These are phyloP conservation scores for Leptobrachium ailaonicum DNA, from an alignment of 2,113 vertebrate species.

Conservation along the genomic window DNA sequence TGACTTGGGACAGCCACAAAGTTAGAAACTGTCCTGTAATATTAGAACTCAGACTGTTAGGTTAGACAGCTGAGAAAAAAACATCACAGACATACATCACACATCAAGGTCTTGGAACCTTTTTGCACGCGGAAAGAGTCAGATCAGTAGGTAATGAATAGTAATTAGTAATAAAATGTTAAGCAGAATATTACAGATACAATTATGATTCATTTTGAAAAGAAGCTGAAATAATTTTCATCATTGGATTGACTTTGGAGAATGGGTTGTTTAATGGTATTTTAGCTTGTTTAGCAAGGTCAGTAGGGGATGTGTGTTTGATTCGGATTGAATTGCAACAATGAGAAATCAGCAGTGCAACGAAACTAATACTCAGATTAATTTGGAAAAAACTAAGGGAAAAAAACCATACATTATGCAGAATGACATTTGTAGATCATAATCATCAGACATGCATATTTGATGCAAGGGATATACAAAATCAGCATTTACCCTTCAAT, in stretches of 20 bases:
- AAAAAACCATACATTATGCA: too few relatives aligned
- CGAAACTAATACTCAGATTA: too few relatives aligned
- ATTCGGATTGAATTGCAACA: too few relatives aligned
- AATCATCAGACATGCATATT: too few relatives aligned
- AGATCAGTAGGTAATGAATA: slow-evolving; percentile 36
- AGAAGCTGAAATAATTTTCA: not conserved
- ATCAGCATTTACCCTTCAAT: too few relatives aligned
- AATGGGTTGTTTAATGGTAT: not conserved
- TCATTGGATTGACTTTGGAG: slow-evolving; percentile 10
- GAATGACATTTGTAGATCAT: too few relatives aligned
- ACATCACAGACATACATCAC: slow-evolving; percentile 50
- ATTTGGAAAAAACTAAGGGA: too few relatives aligned
- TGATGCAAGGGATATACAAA: too few relatives aligned
- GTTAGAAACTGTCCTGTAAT: slow-evolving; percentile 94
- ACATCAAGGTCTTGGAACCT: slow-evolving; percentile 53
- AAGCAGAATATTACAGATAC: slow-evolving; percentile 24
- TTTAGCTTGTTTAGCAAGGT: slow-evolving; percentile 29
- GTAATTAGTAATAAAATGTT: slow-evolving; percentile 26
- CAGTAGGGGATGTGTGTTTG: not conserved
- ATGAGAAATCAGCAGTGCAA: too few relatives aligned
- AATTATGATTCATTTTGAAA: not conserved
- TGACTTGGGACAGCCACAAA: slow-evolving; percentile 78
- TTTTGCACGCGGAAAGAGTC: slow-evolving; percentile 37
- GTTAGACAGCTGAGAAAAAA: slow-evolving; percentile 81
- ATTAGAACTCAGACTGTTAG: slow-evolving; percentile 72